Evolutionary conservation across 2,888 invertebrate species (phyloP), one percentile per base, ranked within the genome.

Genomic region (Lasius platythorax): DNA sequence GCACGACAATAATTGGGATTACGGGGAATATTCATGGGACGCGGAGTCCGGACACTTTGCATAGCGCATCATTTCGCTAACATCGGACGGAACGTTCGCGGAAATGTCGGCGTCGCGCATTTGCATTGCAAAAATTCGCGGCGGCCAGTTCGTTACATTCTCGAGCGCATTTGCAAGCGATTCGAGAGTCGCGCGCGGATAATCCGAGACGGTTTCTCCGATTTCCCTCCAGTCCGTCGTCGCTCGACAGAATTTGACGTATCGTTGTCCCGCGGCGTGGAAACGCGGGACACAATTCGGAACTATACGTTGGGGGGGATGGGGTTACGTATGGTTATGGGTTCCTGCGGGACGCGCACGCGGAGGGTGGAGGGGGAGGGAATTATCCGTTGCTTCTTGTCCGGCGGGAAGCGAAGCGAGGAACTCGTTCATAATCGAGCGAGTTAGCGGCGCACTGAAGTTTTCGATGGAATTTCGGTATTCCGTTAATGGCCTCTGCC

Each of bases 381-480:
- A 73, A 66, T 56, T 12, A n/a, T n/a, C 18, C 66, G 30, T 43
- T 28, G 64, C 78, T 73, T 78, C 70, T 70, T 64, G 79, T 84
- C 88, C 86, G 43, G 56, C 53, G 72, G 75, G 73, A 83, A 56
- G 66, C 78, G 72, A 82, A 79, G 79, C 78, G 72, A 70, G 79
- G 72, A 79, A 72, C 82, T 82, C 75, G 82, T 66, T 72, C 63
- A 75, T 81, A 87, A 84, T 85, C 85, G 85, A 74, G 87, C 83
- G 87, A 89, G 87, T 85, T 91, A 82, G 84, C 70, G 56, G 75
- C 78, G 75, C 78, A 61, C 84, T 76, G 73, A 91, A 91, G 87
- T 90, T 92, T 83, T 82, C 87, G 75, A 91, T 89, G 85, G 88
- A 87, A 89, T 88, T 91, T 85, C 85, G 84, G 76, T 87, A 85